These are phyloP conservation scores for Zygaena filipendulae DNA, from an alignment of 2,888 invertebrate species.

Conservation along the genomic window DNA sequence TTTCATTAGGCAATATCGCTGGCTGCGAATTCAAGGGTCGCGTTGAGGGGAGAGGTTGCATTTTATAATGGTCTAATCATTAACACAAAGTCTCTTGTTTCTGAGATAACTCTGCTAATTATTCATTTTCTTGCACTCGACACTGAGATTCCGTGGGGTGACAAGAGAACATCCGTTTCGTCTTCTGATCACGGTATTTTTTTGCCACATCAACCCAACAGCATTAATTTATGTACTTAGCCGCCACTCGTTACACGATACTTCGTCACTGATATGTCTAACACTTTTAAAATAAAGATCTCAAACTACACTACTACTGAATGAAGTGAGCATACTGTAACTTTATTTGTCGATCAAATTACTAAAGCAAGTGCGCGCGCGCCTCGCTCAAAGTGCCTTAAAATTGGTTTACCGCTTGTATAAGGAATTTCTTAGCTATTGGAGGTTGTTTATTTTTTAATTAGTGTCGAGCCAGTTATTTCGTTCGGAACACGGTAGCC, in stretches of 20 bases:
- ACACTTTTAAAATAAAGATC: no score
- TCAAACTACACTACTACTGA: no score
- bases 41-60: slow-evolving; percentile 30
- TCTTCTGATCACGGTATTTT: no score
- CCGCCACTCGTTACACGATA: no score
- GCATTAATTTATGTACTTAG: no score
- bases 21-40: slow-evolving; percentile 30
- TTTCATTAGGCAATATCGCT: slow-evolving; percentile 43
- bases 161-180: slow-evolving; percentile 40
- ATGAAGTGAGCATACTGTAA: no score
- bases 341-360: slow-evolving; percentile 56
- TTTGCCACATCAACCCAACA: no score
- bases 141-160: slow-evolving; percentile 49
- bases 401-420: slow-evolving; percentile 55
- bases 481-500: slow-evolving; percentile 33
- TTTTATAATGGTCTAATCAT: slow-evolving; percentile 61
- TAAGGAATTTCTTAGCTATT: slow-evolving; percentile 62
- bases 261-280: no score
- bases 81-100: slow-evolving; percentile 59
- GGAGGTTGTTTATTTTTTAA: slow-evolving; percentile 55
- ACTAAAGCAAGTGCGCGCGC: slow-evolving; percentile 30
- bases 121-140: slow-evolving; percentile 46
- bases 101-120: slow-evolving; percentile 47
- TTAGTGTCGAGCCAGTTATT: slow-evolving; percentile 42
- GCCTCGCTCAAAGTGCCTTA: slow-evolving; percentile 42